A percentile compares a stretch with the other conserved stretches of the same genome.
These are phyloP conservation scores for Ophthalmolycus amberensis DNA, from an alignment of 2,113 vertebrate genomes.

Conservation along the genomic window DNA sequence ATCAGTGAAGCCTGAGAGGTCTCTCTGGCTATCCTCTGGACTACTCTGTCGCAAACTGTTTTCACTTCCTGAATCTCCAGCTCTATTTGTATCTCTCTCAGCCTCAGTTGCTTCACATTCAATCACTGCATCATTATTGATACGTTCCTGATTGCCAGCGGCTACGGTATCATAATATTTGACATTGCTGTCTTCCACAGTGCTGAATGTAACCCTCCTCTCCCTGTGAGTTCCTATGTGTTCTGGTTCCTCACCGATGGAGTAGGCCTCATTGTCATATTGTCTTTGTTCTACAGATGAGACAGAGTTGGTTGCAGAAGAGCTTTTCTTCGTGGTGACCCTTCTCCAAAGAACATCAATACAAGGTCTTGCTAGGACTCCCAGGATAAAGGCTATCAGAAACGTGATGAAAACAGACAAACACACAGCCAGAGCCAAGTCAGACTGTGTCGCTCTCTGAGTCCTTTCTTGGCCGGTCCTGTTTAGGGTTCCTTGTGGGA, in stretches of 20 bases:
- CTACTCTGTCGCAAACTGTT: neutral
- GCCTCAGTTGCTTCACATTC: constrained; percentile 16
- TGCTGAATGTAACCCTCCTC: constrained; percentile 73
- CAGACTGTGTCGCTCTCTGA: constrained; percentile 9
- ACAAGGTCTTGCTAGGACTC: constrained; percentile 86
- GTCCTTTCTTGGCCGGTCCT: constrained; percentile 7
- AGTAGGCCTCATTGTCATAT: constrained; percentile 86
- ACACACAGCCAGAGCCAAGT: constrained; percentile 84
- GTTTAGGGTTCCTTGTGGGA: neutral
- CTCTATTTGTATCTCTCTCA: neutral
- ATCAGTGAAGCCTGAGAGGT: constrained; percentile 1
- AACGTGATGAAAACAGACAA: constrained; percentile 90
- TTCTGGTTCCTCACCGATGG: constrained; percentile 45
- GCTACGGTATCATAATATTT: constrained; percentile 76
- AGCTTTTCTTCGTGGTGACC: constrained; percentile 55
- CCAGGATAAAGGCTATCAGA: constrained; percentile 88
- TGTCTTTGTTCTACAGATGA: constrained; percentile 50
- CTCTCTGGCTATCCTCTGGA: constrained; percentile 21
- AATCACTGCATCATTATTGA: constrained; percentile 32
- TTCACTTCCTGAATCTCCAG: constrained; percentile 49
- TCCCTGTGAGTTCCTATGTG: constrained; percentile 36
- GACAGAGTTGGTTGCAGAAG: neutral
- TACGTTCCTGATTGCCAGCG: constrained; percentile 23
- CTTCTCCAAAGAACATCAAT: constrained; percentile 81
- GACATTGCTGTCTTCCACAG: constrained; percentile 35